These are phyloP conservation scores for Rhincodon typus DNA, from an alignment of 2,797 vertebrate genomes.

Conservation along the genomic window DNA sequence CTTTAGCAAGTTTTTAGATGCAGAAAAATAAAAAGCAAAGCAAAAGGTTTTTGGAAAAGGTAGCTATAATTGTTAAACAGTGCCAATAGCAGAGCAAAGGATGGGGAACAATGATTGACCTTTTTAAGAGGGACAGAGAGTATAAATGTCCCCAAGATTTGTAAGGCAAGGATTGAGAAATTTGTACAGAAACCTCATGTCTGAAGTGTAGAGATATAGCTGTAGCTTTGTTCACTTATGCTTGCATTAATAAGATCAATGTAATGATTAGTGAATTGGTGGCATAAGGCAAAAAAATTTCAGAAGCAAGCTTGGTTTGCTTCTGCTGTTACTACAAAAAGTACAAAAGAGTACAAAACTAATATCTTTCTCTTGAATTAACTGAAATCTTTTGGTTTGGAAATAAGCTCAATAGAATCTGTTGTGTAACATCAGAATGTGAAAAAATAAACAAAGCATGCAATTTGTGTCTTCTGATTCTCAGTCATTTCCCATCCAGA, in stretches of 20 bases:
- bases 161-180: background rate
- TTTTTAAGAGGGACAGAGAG: background rate
- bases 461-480: background rate
- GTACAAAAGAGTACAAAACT: background rate
- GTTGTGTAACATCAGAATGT: background rate
- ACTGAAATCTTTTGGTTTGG: background rate
- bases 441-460: background rate
- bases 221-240: background rate
- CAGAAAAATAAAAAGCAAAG: background rate
- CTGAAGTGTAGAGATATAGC: background rate
- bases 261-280: background rate
- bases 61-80: background rate
- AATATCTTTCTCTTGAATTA: background rate
- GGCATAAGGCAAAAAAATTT: background rate
- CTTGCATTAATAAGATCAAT: background rate
- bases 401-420: background rate
- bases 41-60: background rate
- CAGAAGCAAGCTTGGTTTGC: background rate
- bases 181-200: background rate
- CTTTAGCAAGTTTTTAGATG: background rate
- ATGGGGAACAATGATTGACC: background rate
- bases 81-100: background rate
- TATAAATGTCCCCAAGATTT: background rate
- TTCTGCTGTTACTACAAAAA: background rate
- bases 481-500: background rate